Evolutionary conservation across 1,140 invertebrate genomes (phyloP).

Genomic region (Pantala flavescens): DNA sequence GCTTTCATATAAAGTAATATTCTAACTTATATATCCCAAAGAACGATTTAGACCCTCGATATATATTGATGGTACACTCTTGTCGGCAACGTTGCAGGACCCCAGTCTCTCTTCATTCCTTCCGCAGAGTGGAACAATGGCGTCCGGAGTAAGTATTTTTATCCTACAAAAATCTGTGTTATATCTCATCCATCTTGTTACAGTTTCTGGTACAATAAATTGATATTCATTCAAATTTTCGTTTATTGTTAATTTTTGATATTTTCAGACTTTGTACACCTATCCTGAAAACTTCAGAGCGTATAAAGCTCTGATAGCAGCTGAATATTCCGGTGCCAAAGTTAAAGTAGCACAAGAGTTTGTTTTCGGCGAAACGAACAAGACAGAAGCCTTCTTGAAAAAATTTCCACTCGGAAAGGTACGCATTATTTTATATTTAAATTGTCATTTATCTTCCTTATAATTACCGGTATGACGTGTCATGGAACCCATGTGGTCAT

Average conservation of each 20-base stretch:
- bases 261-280: conserved; percentile 84
- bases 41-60: no score
- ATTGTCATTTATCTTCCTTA: conserved; percentile 3
- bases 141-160: conserved; percentile 42
- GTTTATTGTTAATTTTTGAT: conserved; percentile 16
- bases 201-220: not conserved
- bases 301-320: conserved; percentile 87
- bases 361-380: conserved; percentile 89
- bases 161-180: not conserved
- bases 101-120: conserved; percentile 37
- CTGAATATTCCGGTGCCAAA: conserved; percentile 82
- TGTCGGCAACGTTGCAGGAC: not conserved
- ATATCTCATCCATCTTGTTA: not conserved
- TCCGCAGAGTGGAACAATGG: conserved; percentile 40
- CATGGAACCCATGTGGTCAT: not conserved
- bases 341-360: conserved; percentile 77
- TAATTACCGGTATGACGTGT: not conserved
- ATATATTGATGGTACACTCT: no score
- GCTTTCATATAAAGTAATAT: no score
- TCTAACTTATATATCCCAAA: no score
- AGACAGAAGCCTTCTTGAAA: conserved; percentile 69
- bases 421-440: conserved; percentile 25
- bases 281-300: conserved; percentile 93
- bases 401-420: conserved; percentile 96
- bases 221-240: not conserved